These are phyloP conservation scores for Craterocephalus amniculus DNA, from an alignment of 2,797 vertebrate species.

Conservation along the genomic window DNA sequence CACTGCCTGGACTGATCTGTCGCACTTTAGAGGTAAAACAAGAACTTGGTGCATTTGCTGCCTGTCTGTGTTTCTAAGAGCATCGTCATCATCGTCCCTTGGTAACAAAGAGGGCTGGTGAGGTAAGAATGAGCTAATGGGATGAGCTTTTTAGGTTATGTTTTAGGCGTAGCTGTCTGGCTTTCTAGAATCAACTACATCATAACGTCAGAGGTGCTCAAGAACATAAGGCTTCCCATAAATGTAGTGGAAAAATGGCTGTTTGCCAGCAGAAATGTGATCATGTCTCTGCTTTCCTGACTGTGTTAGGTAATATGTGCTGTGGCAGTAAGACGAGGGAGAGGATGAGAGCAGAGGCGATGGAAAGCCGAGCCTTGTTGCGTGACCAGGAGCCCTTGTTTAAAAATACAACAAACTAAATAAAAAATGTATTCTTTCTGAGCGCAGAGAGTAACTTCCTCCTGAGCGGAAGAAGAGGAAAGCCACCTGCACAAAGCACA, in stretches of 20 bases:
- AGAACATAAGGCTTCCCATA: conserved; percentile 21
- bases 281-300: conserved; percentile 41
- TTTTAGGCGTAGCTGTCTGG: conserved; percentile 53
- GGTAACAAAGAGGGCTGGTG: conserved; percentile 63
- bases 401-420: conserved; percentile 87
- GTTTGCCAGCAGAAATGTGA: conserved; percentile 32
- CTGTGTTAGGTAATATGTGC: conserved; percentile 42
- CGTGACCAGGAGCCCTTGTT: conserved; percentile 81
- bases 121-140: conserved; percentile 77
- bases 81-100: conserved; percentile 69
- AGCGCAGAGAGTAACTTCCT: conserved; percentile 79
- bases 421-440: conserved; percentile 88
- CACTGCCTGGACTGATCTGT: conserved; percentile 19
- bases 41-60: conserved; percentile 15
- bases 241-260: conserved; percentile 23
- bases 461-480: conserved; percentile 68
- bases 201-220: conserved; percentile 31
- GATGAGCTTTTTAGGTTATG: conserved; percentile 56
- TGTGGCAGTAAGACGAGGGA: conserved; percentile 31
- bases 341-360: conserved; percentile 40
- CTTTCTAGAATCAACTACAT: conserved; percentile 26
- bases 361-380: conserved; percentile 64
- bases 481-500: conserved; percentile 73
- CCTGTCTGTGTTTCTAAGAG: conserved; percentile 34
- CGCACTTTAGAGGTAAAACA: conserved; percentile 31